phyloP scores from a whole-genome alignment of 2,888 invertebrate genomes.

The Mesoligia furuncula region DNA sequence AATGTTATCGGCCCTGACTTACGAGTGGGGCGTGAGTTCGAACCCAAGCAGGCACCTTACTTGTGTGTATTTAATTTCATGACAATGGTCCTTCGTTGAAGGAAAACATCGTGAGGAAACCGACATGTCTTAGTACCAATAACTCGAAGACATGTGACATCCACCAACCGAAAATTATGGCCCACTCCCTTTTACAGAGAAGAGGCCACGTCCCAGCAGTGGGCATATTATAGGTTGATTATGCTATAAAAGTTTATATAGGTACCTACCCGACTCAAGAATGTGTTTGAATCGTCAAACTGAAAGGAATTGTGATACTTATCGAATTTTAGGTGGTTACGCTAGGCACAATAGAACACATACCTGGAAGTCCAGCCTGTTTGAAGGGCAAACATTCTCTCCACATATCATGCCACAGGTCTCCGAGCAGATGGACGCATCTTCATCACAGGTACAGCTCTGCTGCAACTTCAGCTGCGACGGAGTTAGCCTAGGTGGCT shows the following conservation, averaged over 20 bases:
- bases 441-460: conserved; percentile 85
- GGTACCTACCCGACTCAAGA: not conserved
- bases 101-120: not conserved
- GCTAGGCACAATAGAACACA: not conserved
- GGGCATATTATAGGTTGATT: not conserved
- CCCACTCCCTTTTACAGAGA: too few species aligned
- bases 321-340: too few species aligned
- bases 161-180: too few species aligned
- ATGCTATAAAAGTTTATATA: not conserved
- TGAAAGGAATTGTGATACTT: not conserved
- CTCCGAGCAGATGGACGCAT: conserved; percentile 82
- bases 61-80: too few species aligned
- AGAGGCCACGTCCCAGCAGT: too few species aligned
- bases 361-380: conserved; percentile 83
- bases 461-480: conserved; percentile 83
- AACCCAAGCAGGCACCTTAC: not conserved
- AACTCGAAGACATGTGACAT: not conserved
- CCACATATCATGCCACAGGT: conserved; percentile 77
- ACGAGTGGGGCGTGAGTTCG: not conserved
- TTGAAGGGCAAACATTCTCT: conserved; percentile 63
- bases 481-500: conserved; percentile 82
- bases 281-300: not conserved
- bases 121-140: not conserved
- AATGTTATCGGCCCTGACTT: not conserved
- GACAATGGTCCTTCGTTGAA: not conserved